Conservation (phyloP, 2,797 vertebrate genomes). For the Cephalopachus bancanus region DNA sequence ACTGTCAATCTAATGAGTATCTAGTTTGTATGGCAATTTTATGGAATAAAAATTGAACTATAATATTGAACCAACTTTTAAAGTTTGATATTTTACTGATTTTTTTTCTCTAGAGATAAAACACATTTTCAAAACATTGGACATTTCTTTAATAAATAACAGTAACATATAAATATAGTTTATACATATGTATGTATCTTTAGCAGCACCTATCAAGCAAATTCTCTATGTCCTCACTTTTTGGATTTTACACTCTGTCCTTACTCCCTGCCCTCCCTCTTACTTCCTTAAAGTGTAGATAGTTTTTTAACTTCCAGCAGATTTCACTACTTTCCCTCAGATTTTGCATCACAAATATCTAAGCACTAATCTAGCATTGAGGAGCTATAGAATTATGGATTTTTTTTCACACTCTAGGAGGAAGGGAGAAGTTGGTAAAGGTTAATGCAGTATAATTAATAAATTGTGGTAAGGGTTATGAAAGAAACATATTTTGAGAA, state of each 20-base stretch:
- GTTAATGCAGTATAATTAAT: neutral
- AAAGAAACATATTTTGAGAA: neutral
- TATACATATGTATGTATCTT: neutral
- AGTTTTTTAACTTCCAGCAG: neutral
- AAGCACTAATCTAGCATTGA: neutral
- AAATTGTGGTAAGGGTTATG: neutral
- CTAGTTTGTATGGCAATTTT: neutral
- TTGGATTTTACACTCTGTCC: neutral
- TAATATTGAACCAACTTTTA: neutral
- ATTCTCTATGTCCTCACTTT: neutral
- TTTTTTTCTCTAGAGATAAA: conserved; percentile 58
- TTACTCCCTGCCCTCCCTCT: neutral
- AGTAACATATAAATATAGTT: neutral
- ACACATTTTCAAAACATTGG: neutral
- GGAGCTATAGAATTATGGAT: neutral
- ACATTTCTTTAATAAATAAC: conserved; percentile 27
- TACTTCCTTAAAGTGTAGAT: neutral
- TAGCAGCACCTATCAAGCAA: neutral
- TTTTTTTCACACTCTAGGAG: neutral
- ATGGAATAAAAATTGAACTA: conserved; percentile 28
- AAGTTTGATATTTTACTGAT: conserved; percentile 20
- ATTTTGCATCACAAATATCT: neutral
- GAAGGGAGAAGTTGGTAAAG: neutral
- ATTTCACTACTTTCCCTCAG: neutral
- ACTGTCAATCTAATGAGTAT: neutral